Percentiles rank a stretch among this genome's conserved stretches.
These are phyloP conservation scores for Tromatobia lineatoria DNA, from an alignment of 2,888 invertebrate species.

Conservation along the genomic window DNA sequence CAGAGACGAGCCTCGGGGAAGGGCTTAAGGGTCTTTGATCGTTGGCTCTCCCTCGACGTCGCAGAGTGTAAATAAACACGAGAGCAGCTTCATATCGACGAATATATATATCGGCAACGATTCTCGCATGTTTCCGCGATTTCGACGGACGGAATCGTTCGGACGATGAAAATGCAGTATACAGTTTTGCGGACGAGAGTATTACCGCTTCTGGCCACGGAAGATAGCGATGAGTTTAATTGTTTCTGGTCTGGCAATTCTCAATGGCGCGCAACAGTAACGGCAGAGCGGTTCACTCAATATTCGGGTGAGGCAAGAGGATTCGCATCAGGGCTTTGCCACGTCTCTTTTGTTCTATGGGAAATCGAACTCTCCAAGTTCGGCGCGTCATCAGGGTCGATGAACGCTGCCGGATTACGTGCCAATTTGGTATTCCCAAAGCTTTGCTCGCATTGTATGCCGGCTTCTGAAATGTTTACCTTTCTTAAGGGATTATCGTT, in stretches of 20 bases:
- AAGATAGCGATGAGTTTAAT: conserved; percentile 83
- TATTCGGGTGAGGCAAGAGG: conserved; percentile 46
- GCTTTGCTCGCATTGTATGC: neutral
- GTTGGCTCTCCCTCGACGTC: conserved; percentile 30
- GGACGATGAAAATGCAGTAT: neutral
- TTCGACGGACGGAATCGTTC: conserved; percentile 10
- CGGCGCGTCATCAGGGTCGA: conserved; percentile 47
- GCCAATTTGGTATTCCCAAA: conserved; percentile 14
- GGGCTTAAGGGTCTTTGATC: conserved; percentile 40
- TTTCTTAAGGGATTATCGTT: neutral
- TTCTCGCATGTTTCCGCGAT: neutral
- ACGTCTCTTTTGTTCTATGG: conserved; percentile 54
- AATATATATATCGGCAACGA: neutral
- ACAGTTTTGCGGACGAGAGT: conserved; percentile 38
- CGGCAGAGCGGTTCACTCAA: conserved; percentile 28
- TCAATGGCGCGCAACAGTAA: conserved; percentile 72
- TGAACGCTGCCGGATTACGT: conserved; percentile 40
- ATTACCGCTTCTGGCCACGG: conserved; percentile 78
- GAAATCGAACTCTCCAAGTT: conserved; percentile 58
- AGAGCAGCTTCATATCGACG: neutral
- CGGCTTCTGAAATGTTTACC: neutral
- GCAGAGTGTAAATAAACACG: conserved; percentile 31
- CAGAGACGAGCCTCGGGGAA: conserved; percentile 1
- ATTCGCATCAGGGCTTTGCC: conserved; percentile 20
- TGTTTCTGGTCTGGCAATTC: conserved; percentile 83